These are phyloP conservation scores for Cyprinella venusta DNA, from an alignment of 2,797 vertebrate genomes.

Conservation along the genomic window DNA sequence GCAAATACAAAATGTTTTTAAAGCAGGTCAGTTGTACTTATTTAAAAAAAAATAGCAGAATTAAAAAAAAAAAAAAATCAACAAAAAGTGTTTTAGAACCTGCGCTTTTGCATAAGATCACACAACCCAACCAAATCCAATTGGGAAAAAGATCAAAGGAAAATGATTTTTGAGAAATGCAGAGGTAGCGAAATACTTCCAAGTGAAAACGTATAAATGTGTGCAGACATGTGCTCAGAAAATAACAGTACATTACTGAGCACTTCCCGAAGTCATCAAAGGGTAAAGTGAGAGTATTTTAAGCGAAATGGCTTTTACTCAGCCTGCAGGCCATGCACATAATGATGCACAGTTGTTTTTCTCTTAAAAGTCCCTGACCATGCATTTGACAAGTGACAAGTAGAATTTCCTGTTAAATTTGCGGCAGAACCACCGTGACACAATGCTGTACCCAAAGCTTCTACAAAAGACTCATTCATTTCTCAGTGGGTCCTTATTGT, in stretches of 20 bases:
- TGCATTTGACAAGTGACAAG: conserved; percentile 51
- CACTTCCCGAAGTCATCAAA: conserved; percentile 54
- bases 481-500: neutral
- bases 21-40: neutral
- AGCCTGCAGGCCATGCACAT: conserved; percentile 34
- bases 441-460: neutral
- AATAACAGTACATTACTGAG: conserved; percentile 50
- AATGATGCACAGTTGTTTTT: conserved; percentile 25
- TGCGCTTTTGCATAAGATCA: conserved; percentile 15
- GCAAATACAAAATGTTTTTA: neutral
- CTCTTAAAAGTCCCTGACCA: conserved; percentile 56
- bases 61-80: neutral
- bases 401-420: conserved; percentile 10
- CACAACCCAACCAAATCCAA: neutral
- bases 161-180: conserved; percentile 1
- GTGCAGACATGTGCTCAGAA: conserved; percentile 27
- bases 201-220: neutral
- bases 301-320: conserved; percentile 60
- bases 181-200: conserved; percentile 1
- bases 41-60: neutral
- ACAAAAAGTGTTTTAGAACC: conserved; percentile 5
- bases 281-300: conserved; percentile 58
- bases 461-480: neutral
- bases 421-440: conserved; percentile 1
- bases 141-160: conserved; percentile 12